Evolutionary conservation across 2,888 invertebrate genomes (phyloP).

Genomic region (Drosophila mimetica): DNA sequence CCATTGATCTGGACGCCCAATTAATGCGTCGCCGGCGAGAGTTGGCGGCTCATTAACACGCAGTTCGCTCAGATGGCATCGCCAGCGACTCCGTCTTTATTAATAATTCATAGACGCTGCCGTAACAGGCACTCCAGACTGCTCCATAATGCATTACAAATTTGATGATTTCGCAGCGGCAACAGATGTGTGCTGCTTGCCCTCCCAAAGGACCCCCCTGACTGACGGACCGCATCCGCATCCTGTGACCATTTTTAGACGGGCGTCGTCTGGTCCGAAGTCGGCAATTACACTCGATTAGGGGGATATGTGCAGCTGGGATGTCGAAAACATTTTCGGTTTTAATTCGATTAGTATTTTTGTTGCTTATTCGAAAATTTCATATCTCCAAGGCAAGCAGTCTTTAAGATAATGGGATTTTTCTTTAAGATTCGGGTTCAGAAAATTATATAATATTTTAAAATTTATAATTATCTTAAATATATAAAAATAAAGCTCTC

Average conservation of each 20-base stretch:
- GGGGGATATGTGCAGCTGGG: conserved; percentile 4
- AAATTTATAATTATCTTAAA: not conserved
- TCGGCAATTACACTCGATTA: conserved; percentile 5
- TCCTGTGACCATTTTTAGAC: conserved; percentile 57
- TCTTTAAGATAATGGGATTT: not conserved
- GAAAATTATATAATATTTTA: too few species aligned
- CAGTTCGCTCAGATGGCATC: conserved; percentile 54
- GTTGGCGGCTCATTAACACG: conserved; percentile 75
- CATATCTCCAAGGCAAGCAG: not conserved
- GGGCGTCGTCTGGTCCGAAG: conserved; percentile 41
- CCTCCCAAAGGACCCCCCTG: conserved; percentile 44
- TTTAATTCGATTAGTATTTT: not conserved
- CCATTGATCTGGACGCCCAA: conserved; percentile 57
- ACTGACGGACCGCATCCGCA: conserved; percentile 30
- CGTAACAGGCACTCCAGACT: conserved; percentile 47
- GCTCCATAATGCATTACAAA: conserved; percentile 76
- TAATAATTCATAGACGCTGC: conserved; percentile 70
- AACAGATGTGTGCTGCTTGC: conserved; percentile 33
- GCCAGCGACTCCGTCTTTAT: conserved; percentile 49
- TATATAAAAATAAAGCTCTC: not conserved
- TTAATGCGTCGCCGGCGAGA: conserved; percentile 70
- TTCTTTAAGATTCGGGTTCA: not conserved
- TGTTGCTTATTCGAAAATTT: not conserved
- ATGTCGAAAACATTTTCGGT: not conserved
- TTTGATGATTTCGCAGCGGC: conserved; percentile 55